Percentiles rank a stretch among this genome's conserved stretches.
Conservation (phyloP, 2,888 invertebrate species). For the Patella pellucida region DNA sequence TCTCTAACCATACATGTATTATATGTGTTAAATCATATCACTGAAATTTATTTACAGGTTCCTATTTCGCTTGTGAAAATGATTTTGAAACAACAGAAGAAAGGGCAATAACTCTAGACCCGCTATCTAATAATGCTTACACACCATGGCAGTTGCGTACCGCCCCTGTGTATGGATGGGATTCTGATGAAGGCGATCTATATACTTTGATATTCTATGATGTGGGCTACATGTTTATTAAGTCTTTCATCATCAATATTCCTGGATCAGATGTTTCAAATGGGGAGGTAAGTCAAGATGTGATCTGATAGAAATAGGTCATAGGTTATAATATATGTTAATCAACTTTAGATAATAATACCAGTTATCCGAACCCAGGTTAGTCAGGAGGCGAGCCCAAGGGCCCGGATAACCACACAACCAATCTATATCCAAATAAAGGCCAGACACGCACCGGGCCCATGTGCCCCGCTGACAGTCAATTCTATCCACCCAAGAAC, state of each 20-base stretch:
- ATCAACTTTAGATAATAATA: too few relatives aligned
- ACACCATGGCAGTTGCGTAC: conserved; percentile 29
- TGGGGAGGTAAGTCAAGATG: conserved; percentile 27
- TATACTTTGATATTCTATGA: conserved; percentile 37
- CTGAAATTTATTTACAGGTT: conserved; percentile 15
- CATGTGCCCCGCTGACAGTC: too few relatives aligned
- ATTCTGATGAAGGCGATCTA: conserved; percentile 3
- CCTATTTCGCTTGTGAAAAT: conserved; percentile 29
- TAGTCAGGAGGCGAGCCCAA: too few relatives aligned
- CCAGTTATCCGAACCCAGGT: too few relatives aligned
- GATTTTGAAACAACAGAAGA: conserved; percentile 16
- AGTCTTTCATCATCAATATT: conserved; percentile 38
- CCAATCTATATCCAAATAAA: too few relatives aligned
- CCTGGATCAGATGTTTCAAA: conserved; percentile 28
- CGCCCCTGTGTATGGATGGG: conserved; percentile 27
- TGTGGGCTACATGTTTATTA: conserved; percentile 29
- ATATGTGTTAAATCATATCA: too few relatives aligned
- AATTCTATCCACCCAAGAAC: too few relatives aligned
- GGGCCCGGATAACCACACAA: too few relatives aligned
- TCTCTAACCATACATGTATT: background rate
- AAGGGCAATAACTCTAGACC: conserved; percentile 27
- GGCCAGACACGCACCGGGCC: too few relatives aligned
- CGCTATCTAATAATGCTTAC: conserved; percentile 21
- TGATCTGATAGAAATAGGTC: too few relatives aligned
- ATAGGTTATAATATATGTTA: too few relatives aligned